These are phyloP conservation scores for Agapornis canus DNA, from an alignment of 2,797 vertebrate species.

Conservation along the genomic window DNA sequence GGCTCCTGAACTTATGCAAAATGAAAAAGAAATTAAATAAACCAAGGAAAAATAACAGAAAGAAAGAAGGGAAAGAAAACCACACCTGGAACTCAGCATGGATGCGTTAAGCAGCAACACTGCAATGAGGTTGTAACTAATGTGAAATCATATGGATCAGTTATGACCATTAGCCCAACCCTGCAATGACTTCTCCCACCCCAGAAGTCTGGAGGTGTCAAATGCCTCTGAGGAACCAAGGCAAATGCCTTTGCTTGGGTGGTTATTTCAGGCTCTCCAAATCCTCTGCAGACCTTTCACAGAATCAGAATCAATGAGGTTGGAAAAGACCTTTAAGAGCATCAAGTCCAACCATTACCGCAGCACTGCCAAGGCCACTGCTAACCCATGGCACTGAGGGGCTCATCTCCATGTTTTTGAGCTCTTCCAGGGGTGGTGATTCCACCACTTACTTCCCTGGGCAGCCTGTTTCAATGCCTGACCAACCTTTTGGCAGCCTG, in stretches of 20 bases:
- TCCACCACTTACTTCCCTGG: neutral
- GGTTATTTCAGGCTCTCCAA: neutral
- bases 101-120: slow-evolving; percentile 51
- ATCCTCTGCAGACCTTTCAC: neutral
- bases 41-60: neutral
- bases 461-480: neutral
- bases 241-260: neutral
- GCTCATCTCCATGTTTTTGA: neutral
- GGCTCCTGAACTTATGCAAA: slow-evolving; percentile 41
- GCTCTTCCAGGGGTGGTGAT: neutral
- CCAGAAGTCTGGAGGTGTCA: neutral
- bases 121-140: slow-evolving; percentile 8
- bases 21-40: neutral
- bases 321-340: neutral
- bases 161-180: slow-evolving; percentile 18
- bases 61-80: slow-evolving; percentile 15
- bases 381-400: neutral
- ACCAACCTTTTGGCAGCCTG: neutral
- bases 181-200: slow-evolving; percentile 30
- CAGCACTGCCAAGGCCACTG: neutral
- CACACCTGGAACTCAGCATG: slow-evolving; percentile 48
- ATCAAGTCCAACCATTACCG: neutral
- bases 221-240: neutral
- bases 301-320: neutral
- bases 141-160: neutral